phyloP scores from a whole-genome alignment of 1,140 invertebrate genomes.

The Dysdera silvatica region DNA sequence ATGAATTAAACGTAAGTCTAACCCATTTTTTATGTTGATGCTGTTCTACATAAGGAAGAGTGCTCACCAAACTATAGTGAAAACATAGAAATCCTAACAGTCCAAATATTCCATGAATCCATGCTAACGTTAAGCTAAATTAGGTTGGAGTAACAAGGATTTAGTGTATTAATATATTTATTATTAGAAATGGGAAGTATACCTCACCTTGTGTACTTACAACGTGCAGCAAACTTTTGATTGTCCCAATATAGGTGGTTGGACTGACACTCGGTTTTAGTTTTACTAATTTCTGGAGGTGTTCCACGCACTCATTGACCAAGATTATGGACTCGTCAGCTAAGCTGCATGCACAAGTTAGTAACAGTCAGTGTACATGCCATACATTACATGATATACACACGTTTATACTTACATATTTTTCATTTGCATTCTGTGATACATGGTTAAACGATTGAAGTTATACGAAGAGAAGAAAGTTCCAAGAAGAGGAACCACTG shows the following conservation, averaged over 20 bases:
- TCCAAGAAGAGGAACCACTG: too few species aligned
- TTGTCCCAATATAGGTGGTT: slow-evolving; percentile 23
- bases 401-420: too few species aligned
- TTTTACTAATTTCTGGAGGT: slow-evolving; percentile 28
- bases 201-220: slow-evolving; percentile 23
- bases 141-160: not conserved
- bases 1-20: too few species aligned
- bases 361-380: too few species aligned
- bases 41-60: too few species aligned
- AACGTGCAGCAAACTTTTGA: slow-evolving; percentile 15
- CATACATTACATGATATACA: too few species aligned
- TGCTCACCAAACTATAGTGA: not conserved
- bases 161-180: not conserved
- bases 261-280: slow-evolving; percentile 25
- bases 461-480: too few species aligned
- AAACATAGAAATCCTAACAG: not conserved
- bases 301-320: slow-evolving; percentile 26
- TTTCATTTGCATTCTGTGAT: too few species aligned
- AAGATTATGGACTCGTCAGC: slow-evolving; percentile 16
- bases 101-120: not conserved
- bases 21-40: too few species aligned
- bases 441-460: too few species aligned
- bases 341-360: slow-evolving; percentile 27
- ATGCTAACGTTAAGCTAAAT: not conserved
- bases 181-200: not conserved